Evolutionary conservation across 2,797 vertebrate genomes (phyloP).

Genomic region (Alfaro cultratus): DNA sequence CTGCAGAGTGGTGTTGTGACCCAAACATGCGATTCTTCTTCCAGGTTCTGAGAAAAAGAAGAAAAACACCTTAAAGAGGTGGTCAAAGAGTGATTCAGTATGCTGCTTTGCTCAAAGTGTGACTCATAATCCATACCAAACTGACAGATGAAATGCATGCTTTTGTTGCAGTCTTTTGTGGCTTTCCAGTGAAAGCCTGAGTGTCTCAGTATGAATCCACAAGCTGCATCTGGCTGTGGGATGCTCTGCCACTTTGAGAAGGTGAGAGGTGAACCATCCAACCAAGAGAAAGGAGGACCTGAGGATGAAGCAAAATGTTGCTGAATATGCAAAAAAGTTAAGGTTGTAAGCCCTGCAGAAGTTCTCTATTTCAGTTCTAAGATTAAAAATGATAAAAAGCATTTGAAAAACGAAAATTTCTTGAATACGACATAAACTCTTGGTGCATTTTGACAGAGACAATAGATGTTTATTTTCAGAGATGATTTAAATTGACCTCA

Average conservation of each 20-base stretch:
- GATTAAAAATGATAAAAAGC: not conserved
- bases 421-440: too few species aligned
- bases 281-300: slow-evolving; percentile 82
- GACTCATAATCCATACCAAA: slow-evolving; percentile 80
- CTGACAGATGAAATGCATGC: slow-evolving; percentile 85
- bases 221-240: slow-evolving; percentile 61
- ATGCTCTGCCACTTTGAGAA: slow-evolving; percentile 83
- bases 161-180: slow-evolving; percentile 80
- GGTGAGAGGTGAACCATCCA: slow-evolving; percentile 83
- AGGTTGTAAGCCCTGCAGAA: not conserved
- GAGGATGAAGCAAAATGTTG: slow-evolving; percentile 14
- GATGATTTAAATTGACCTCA: not conserved
- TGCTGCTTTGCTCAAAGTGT: not conserved
- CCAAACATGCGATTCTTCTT: slow-evolving; percentile 80
- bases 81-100: not conserved
- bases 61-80: not conserved
- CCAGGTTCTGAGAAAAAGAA: slow-evolving; percentile 74
- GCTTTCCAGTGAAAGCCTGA: slow-evolving; percentile 81
- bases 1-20: slow-evolving; percentile 79
- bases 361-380: not conserved
- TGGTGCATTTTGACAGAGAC: not conserved
- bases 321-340: not conserved
- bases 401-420: not conserved
- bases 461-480: not conserved
- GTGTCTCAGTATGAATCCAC: slow-evolving; percentile 81